Evolutionary conservation across 1,140 invertebrate genomes (phyloP).

Genomic region (Acromyrmex heyeri): DNA sequence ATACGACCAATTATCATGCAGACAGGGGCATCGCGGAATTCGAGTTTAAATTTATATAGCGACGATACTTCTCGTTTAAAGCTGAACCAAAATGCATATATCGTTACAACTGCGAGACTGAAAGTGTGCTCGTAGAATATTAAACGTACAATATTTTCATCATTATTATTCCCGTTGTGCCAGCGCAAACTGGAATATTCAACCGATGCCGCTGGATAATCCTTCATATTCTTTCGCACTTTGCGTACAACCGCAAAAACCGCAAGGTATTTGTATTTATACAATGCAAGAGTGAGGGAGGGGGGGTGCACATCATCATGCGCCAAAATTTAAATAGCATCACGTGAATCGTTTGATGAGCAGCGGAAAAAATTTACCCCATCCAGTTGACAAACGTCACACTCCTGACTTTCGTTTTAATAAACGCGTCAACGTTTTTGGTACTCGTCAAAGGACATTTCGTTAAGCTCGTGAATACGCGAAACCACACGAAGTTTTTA

Average conservation of each 20-base stretch:
- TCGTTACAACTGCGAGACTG: slow-evolving; percentile 38
- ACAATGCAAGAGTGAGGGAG: background rate
- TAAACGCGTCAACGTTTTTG: slow-evolving; percentile 25
- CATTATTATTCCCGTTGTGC: slow-evolving; percentile 58
- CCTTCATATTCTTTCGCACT: slow-evolving; percentile 58
- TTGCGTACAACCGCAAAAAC: slow-evolving; percentile 42
- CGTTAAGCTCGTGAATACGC: background rate
- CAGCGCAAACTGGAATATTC: slow-evolving; percentile 29
- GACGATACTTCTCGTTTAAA: slow-evolving; percentile 54
- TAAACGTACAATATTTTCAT: slow-evolving; percentile 61
- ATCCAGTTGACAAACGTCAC: slow-evolving; percentile 32
- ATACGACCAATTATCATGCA: slow-evolving; percentile 55
- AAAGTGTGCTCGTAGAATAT: slow-evolving; percentile 57
- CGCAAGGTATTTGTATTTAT: slow-evolving; percentile 55
- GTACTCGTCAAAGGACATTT: slow-evolving; percentile 27
- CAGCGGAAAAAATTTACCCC: background rate
- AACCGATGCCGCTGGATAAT: slow-evolving; percentile 49
- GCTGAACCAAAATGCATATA: slow-evolving; percentile 49
- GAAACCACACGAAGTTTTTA: slow-evolving; percentile 9
- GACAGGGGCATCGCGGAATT: slow-evolving; percentile 45
- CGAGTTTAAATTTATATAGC: slow-evolving; percentile 58
- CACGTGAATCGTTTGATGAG: background rate
- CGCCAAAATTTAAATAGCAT: slow-evolving; percentile 31
- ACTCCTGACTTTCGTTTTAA: slow-evolving; percentile 40
- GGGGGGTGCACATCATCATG: background rate